Base-by-base conservation (phyloP, 1,140 invertebrate genomes). In the Globodera rostochiensis region DNA sequence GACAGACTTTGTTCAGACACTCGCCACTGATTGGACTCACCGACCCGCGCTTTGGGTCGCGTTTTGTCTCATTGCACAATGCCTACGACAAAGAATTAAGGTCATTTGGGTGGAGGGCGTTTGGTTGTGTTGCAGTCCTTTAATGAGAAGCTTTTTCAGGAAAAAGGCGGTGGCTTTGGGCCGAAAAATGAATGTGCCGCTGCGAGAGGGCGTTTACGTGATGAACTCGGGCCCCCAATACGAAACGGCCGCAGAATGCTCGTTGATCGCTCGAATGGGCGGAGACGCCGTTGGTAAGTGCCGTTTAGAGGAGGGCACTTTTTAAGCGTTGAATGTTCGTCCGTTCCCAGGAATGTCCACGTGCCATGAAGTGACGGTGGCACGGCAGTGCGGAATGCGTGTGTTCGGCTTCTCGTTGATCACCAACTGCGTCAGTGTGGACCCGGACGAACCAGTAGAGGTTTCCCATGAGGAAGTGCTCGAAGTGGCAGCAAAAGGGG, bases 361-460 rank as follows among this genome's bases (percentile, higher is more conserved):
- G 11, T 90, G 91, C 46, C 92, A 91, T 66, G 92, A 92, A 83
- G 92, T 91, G 6, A 87, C 91, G 6, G 91, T 91, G 6, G 92
- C 92, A 11, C 82, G 87, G 19, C 92, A 92, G 82, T 91, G 90
- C 80, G 91, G 91, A 50, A 91, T 92, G 77, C 85, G 88, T 73
- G 90, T 91, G 21, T 87, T 92, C 82, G 91, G 90, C 0, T 87
- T 92, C 77, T 91, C 91, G 6, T 78, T 92, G 21, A 90, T 92
- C 73, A 92, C 91, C 73, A 92, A 92, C 74, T 89, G 86, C 49
- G 84, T 83, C 13, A 88, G 88, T 66, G 67, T 82, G 11, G 88
- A 88, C 73, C 79, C 83, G 9, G 87, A 88, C 79, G 74, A 80
- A 49, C 81, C 88, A 1, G 86, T 89, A 7, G 85, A 90, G 80